phyloP scores from a whole-genome alignment of 1,140 invertebrate genomes.

The Penaeus japonicus region DNA sequence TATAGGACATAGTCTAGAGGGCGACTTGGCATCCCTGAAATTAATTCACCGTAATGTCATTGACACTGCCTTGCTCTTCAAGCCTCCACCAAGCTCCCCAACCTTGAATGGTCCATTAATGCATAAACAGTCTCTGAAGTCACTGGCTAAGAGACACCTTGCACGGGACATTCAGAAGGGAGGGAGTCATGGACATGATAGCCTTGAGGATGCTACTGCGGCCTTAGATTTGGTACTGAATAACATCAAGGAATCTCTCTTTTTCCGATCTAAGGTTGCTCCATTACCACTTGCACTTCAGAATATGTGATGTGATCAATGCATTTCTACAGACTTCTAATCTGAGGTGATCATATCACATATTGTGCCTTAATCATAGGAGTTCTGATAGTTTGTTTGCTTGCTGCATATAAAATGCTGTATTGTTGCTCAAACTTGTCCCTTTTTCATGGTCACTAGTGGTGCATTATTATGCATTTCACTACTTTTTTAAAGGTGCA shows the following conservation, averaged over 20 bases:
- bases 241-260: conserved; percentile 37
- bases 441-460: neutral
- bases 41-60: conserved; percentile 88
- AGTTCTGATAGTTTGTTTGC: neutral
- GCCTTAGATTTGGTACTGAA: conserved; percentile 83
- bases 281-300: conserved; percentile 40
- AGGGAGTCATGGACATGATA: conserved; percentile 76
- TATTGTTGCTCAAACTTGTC: conserved; percentile 29
- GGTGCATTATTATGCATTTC: conserved; percentile 9
- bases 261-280: neutral
- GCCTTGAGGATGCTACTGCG: conserved; percentile 85
- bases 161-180: conserved; percentile 79
- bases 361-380: conserved; percentile 30
- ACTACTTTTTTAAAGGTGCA: neutral
- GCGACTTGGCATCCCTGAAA: conserved; percentile 69
- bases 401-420: neutral
- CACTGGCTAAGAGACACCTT: conserved; percentile 74
- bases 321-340: neutral
- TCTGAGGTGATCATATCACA: conserved; percentile 6
- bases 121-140: conserved; percentile 79
- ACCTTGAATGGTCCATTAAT: conserved; percentile 72
- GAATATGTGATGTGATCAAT: conserved; percentile 26
- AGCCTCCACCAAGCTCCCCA: conserved; percentile 81
- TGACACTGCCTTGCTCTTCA: conserved; percentile 81
- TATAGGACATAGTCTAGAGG: conserved; percentile 72